Evolutionary conservation across 2,888 invertebrate species (phyloP).

Genomic region (Aporophyla lueneburgensis): DNA sequence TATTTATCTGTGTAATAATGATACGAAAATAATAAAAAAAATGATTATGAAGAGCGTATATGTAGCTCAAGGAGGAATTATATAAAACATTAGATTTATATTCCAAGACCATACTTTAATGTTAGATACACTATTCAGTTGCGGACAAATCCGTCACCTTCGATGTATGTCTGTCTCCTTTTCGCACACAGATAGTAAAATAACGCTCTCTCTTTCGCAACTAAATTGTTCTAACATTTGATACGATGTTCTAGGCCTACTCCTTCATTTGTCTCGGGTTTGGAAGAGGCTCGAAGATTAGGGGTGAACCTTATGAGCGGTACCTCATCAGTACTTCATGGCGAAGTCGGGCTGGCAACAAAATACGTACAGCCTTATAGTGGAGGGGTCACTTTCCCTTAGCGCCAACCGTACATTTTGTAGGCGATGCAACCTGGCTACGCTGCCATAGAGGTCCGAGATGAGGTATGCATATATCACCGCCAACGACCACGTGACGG

Average conservation of each 20-base stretch:
- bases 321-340: background rate
- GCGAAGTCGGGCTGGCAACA: background rate
- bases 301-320: no score
- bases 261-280: constrained; percentile 29
- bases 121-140: constrained; percentile 53
- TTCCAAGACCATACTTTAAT: constrained; percentile 39
- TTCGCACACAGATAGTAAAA: constrained; percentile 40
- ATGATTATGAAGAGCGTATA: constrained; percentile 53
- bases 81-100: constrained; percentile 35
- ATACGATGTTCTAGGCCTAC: constrained; percentile 34
- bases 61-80: constrained; percentile 38
- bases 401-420: no score
- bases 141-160: constrained; percentile 51
- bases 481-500: background rate
- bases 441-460: no score
- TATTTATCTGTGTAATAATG: constrained; percentile 56
- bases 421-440: no score
- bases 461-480: no score
- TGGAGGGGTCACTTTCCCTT: no score
- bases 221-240: constrained; percentile 57
- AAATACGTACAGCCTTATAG: no score
- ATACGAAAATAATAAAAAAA: constrained; percentile 43
- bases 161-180: constrained; percentile 49
- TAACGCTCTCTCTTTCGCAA: constrained; percentile 48
- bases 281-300: constrained; percentile 25